Evolutionary conservation across 2,797 vertebrate species (phyloP).

Genomic region (Tragelaphus eurycerus): DNA sequence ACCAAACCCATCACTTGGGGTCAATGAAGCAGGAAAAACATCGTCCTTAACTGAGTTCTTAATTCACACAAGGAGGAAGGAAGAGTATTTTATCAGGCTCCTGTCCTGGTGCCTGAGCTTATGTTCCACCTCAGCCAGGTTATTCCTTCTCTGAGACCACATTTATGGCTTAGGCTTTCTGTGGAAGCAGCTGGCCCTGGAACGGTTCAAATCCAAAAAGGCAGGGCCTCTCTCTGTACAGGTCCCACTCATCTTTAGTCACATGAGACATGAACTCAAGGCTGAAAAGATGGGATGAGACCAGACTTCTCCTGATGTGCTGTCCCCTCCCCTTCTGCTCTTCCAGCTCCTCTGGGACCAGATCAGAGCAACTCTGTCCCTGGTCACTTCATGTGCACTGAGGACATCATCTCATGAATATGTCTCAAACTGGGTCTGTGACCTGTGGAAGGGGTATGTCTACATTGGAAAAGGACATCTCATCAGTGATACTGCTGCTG

Average conservation of each 20-base stretch:
- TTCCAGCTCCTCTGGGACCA: not conserved
- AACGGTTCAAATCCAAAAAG: not conserved
- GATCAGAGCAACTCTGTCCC: not conserved
- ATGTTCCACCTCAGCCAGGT: not conserved
- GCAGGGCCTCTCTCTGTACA: no score
- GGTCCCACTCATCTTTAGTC: not conserved
- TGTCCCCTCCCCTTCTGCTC: not conserved
- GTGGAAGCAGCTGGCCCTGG: not conserved
- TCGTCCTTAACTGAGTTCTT: not conserved
- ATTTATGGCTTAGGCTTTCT: not conserved
- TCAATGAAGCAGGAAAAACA: not conserved
- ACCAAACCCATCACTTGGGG: slow-evolving; percentile 21
- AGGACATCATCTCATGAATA: not conserved
- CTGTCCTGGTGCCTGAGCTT: not conserved
- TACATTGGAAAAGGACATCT: not conserved
- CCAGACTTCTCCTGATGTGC: not conserved
- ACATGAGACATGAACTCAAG: not conserved
- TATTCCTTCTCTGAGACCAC: not conserved
- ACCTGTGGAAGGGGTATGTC: not conserved
- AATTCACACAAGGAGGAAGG: not conserved
- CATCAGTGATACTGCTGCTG: not conserved
- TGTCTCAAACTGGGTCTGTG: not conserved
- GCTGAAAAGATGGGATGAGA: not conserved
- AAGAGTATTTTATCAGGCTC: not conserved
- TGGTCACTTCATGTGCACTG: not conserved